These are phyloP conservation scores for Dioctria linearis DNA, from an alignment of 2,888 invertebrate species.

Conservation along the genomic window DNA sequence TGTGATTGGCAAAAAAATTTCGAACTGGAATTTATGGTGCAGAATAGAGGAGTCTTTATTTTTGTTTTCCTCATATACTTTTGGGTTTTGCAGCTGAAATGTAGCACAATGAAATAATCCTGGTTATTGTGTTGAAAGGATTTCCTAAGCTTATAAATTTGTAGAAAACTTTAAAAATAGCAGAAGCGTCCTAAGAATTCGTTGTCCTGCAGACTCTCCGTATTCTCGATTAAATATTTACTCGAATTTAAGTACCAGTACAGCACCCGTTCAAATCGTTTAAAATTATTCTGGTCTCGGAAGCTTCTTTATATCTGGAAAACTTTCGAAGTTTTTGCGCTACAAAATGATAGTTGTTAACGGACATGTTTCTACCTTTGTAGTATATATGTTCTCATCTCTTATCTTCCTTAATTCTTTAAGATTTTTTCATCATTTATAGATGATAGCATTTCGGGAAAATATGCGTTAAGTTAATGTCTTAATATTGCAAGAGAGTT, in stretches of 20 bases:
- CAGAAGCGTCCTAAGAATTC: background rate
- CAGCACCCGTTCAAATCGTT: background rate
- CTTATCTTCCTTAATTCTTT: no score
- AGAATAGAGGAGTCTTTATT: background rate
- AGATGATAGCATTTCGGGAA: no score
- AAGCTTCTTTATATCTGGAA: no score
- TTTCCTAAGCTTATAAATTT: constrained; percentile 16
- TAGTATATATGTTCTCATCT: no score
- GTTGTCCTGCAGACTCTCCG: background rate
- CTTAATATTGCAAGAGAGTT: no score
- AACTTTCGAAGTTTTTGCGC: no score
- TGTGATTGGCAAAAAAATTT: constrained; percentile 18
- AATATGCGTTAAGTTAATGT: no score
- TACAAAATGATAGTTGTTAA: no score
- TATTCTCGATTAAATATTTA: background rate
- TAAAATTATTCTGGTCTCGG: background rate
- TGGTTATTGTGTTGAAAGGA: constrained; percentile 21
- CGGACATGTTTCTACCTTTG: no score
- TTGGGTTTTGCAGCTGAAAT: background rate
- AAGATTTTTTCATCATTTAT: no score
- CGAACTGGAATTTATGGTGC: background rate
- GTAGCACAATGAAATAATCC: constrained; percentile 1
- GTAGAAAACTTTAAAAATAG: constrained; percentile 20
- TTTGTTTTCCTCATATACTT: background rate
- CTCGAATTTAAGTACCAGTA: background rate